Evolutionary conservation across 2,888 invertebrate genomes (phyloP).

Genomic region (Drosophila mercatorum): DNA sequence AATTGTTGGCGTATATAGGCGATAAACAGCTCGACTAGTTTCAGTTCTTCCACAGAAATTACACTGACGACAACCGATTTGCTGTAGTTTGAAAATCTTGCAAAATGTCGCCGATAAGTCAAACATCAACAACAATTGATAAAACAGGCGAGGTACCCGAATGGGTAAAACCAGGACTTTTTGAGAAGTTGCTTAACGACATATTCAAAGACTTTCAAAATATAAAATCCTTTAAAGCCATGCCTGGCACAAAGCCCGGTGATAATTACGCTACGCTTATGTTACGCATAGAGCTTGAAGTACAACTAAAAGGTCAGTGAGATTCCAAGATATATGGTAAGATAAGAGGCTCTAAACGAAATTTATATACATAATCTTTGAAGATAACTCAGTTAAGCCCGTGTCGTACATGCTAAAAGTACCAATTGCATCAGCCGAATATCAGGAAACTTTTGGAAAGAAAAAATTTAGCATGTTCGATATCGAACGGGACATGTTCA

Average conservation of each 20-base stretch:
- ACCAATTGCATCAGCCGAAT: slow-evolving; percentile 27
- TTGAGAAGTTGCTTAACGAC: slow-evolving; percentile 57
- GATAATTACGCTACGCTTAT: slow-evolving; percentile 80
- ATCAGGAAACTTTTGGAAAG: slow-evolving; percentile 37
- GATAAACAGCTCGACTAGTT: not conserved
- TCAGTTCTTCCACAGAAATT: not conserved
- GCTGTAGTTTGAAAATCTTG: not conserved
- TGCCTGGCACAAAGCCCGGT: slow-evolving; percentile 64
- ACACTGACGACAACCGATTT: not conserved
- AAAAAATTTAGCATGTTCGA: slow-evolving; percentile 53
- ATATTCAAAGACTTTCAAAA: slow-evolving; percentile 39
- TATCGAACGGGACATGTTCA: slow-evolving; percentile 64
- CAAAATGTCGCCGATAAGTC: slow-evolving; percentile 23
- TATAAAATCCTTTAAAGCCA: slow-evolving; percentile 57
- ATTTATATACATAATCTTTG: not conserved
- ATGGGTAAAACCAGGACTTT: slow-evolving; percentile 63
- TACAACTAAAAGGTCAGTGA: slow-evolving; percentile 63
- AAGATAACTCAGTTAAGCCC: slow-evolving; percentile 25
- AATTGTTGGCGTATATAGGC: slow-evolving; percentile 7
- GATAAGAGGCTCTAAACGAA: too few relatives aligned
- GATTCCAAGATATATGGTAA: not conserved
- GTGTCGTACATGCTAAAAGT: slow-evolving; percentile 52
- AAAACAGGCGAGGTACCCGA: slow-evolving; percentile 31
- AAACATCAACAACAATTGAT: slow-evolving; percentile 3
- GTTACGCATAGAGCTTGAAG: slow-evolving; percentile 67